Evolutionary conservation across 2,797 vertebrate species (phyloP).

Genomic region (Clamator glandarius): DNA sequence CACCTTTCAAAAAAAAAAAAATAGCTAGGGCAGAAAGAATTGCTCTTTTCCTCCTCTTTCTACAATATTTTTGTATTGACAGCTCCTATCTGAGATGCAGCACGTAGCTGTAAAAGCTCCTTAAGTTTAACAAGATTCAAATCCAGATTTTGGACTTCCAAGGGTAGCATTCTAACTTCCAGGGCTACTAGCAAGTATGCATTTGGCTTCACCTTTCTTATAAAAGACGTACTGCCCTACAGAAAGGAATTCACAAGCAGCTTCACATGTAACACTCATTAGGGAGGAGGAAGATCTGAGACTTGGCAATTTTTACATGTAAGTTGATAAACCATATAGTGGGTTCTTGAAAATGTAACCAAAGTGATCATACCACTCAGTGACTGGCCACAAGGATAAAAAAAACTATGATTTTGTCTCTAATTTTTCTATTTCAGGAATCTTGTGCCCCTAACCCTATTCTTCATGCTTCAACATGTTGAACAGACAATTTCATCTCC

Average conservation of each 20-base stretch:
- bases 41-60: neutral
- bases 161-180: neutral
- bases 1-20: neutral
- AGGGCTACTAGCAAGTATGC: neutral
- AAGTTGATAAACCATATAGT: neutral
- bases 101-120: neutral
- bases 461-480: neutral
- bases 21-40: neutral
- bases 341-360: neutral
- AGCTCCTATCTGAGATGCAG: neutral
- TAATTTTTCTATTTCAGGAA: neutral
- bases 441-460: neutral
- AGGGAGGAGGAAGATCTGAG: neutral
- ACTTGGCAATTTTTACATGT: neutral
- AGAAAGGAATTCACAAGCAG: neutral
- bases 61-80: neutral
- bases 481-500: neutral
- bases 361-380: neutral
- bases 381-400: neutral
- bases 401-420: neutral
- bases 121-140: neutral
- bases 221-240: neutral
- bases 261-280: neutral
- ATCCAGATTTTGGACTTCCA: neutral
- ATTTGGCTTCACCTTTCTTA: neutral